Evolutionary conservation across 2,797 vertebrate genomes (phyloP).

Genomic region (Acanthurus lineatus): DNA sequence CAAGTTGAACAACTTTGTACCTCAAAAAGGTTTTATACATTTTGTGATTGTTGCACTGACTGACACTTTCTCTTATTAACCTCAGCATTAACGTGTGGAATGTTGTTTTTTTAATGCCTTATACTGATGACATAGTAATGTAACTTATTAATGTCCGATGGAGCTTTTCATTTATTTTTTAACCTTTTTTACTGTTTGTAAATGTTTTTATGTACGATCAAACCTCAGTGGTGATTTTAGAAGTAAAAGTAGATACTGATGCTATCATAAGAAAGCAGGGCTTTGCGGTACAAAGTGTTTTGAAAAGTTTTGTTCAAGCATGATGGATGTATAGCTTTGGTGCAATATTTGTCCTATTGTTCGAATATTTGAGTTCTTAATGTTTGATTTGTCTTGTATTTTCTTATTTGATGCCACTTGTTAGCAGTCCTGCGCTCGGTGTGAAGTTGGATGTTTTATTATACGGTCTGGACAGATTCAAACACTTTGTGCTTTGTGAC

Average conservation of each 20-base stretch:
- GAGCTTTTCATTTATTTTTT: conserved; percentile 67
- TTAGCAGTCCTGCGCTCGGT: conserved; percentile 15
- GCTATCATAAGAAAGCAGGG: conserved; percentile 34
- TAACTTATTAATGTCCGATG: conserved; percentile 76
- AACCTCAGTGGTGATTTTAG: conserved; percentile 46
- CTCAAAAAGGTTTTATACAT: conserved; percentile 72
- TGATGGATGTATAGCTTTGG: conserved; percentile 14
- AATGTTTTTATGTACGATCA: conserved; percentile 38
- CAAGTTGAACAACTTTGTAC: conserved; percentile 77
- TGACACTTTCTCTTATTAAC: conserved; percentile 77
- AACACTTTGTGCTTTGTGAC: conserved; percentile 49
- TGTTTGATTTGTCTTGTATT: conserved; percentile 38
- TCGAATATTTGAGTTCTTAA: conserved; percentile 27
- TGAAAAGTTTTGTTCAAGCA: conserved; percentile 45
- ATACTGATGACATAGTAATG: conserved; percentile 81
- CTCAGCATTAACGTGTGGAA: conserved; percentile 71
- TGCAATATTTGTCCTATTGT: conserved; percentile 35
- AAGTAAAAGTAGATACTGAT: conserved; percentile 24
- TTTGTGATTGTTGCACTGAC: conserved; percentile 80
- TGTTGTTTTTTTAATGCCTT: conserved; percentile 82
- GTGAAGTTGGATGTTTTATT: conserved; percentile 16
- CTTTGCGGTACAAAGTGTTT: conserved; percentile 62
- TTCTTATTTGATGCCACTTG: conserved; percentile 5
- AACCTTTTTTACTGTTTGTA: conserved; percentile 36
- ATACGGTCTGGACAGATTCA: conserved; percentile 17